Conservation (phyloP, 2,888 invertebrate species). For the Phymatocera aterrima region DNA sequence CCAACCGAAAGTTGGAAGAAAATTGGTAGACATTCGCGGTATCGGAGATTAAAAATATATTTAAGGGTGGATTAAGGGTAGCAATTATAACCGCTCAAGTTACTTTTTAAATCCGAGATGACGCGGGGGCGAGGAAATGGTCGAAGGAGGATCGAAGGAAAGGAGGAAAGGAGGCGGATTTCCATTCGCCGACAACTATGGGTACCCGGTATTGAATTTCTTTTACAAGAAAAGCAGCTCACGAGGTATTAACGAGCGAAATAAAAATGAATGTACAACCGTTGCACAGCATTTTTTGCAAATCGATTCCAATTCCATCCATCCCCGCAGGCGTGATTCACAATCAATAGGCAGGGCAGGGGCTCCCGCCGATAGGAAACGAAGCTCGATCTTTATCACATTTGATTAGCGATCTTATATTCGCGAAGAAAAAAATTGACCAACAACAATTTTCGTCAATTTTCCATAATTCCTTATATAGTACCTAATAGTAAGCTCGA, state of each 20-base stretch:
- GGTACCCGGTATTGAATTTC: background rate
- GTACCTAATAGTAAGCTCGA: no score
- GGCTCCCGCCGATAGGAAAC: no score
- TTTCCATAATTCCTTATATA: no score
- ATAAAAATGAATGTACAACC: constrained; percentile 1
- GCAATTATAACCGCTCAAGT: constrained; percentile 55
- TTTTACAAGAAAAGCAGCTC: background rate
- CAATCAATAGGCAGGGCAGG: no score
- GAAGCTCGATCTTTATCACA: no score
- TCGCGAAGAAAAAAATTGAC: no score
- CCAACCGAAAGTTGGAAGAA: constrained; percentile 42
- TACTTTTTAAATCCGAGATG: constrained; percentile 37
- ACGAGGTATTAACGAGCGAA: background rate
- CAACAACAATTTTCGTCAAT: no score
- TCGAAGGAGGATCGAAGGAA: background rate
- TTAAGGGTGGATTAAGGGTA: constrained; percentile 56
- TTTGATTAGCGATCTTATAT: no score
- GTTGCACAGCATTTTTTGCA: background rate
- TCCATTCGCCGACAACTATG: background rate
- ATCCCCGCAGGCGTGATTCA: no score
- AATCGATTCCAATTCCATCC: background rate
- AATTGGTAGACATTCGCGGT: constrained; percentile 46
- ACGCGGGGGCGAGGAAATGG: background rate
- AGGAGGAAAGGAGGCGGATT: background rate
- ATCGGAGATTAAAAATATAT: constrained; percentile 57